phyloP scores from a whole-genome alignment of 2,113 vertebrate genomes.

The Struthio camelus region DNA sequence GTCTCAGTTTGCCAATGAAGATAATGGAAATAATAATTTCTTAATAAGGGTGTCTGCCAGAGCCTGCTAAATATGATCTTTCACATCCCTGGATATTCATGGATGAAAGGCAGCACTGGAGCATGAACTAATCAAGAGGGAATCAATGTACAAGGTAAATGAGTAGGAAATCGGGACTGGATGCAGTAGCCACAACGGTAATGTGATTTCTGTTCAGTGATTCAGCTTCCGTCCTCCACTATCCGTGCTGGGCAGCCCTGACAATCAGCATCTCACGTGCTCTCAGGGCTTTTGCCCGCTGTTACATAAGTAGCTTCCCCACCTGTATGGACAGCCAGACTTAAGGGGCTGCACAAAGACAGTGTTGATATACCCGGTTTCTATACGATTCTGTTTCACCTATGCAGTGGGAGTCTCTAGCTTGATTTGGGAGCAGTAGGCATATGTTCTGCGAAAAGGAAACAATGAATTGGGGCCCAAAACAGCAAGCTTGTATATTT shows the following conservation, averaged over 20 bases:
- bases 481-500: neutral
- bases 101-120: neutral
- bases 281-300: neutral
- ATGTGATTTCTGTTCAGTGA: neutral
- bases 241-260: fast-evolving
- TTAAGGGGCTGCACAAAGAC: neutral
- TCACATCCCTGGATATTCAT: neutral
- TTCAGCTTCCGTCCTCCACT: neutral
- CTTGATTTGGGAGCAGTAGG: neutral
- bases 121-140: neutral
- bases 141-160: neutral
- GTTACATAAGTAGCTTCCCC: fast-evolving
- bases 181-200: neutral
- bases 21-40: neutral
- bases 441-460: neutral
- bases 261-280: neutral
- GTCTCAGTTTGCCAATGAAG: neutral
- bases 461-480: neutral
- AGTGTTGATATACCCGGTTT: neutral
- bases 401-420: neutral
- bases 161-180: neutral
- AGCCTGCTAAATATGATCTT: neutral
- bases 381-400: neutral
- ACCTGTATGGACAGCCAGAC: neutral
- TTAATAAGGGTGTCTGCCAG: neutral